A percentile compares a stretch with the other conserved stretches of the same genome.
Evolutionary conservation across 2,888 invertebrate genomes (phyloP).

Genomic region (Dinocampus coccinellae): DNA sequence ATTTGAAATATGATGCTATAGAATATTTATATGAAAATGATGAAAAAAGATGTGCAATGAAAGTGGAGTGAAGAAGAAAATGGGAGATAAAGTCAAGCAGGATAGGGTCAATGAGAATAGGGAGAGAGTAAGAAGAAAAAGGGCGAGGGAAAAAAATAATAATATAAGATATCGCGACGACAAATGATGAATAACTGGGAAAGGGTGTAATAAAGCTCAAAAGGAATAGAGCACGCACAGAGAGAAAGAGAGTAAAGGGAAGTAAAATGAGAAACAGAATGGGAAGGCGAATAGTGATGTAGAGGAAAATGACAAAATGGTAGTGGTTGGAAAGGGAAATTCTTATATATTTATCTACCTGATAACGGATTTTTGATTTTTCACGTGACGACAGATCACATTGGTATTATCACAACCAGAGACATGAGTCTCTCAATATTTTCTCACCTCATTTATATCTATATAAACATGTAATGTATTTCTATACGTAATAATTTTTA

Average conservation of each 20-base stretch:
- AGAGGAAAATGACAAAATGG: not conserved
- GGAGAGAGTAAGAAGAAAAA: not conserved
- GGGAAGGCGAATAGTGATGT: too few species aligned
- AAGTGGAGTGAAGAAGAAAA: not conserved
- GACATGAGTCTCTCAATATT: not conserved
- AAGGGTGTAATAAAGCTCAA: conserved; percentile 52
- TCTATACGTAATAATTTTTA: too few species aligned
- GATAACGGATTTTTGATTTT: conserved; percentile 51
- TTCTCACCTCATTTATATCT: too few species aligned
- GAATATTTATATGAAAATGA: not conserved
- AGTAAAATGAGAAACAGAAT: conserved; percentile 28
- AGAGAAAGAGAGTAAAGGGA: not conserved
- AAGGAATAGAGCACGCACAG: conserved; percentile 49
- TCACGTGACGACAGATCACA: conserved; percentile 51
- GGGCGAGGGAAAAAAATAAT: conserved; percentile 13
- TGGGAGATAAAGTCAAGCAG: not conserved
- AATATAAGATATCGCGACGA: conserved; percentile 33
- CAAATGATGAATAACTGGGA: not conserved
- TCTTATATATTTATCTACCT: conserved; percentile 44
- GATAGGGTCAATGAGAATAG: conserved; percentile 14
- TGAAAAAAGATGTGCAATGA: too few species aligned
- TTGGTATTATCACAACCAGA: conserved; percentile 29
- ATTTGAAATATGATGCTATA: conserved; percentile 46
- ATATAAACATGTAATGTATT: not conserved
- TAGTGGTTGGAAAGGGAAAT: conserved; percentile 19